Evolutionary conservation across 2,113 vertebrate species (phyloP), one percentile per base, ranked within the genome.

Genomic region (Oryzias woworae): DNA sequence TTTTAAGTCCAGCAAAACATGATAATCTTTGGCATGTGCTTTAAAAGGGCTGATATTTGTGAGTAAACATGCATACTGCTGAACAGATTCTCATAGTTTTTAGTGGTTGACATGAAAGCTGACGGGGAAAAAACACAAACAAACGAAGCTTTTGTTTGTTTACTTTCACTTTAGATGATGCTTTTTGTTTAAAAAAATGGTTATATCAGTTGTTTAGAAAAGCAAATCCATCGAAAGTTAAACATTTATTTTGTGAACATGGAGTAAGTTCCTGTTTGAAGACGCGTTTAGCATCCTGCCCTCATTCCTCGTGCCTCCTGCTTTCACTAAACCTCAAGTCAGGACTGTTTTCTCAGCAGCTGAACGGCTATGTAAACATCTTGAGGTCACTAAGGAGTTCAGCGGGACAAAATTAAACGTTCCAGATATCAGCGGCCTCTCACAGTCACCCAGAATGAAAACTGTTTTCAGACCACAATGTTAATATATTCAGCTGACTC

Each of bases 361-460:
- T 53, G 28, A 79, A 73, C 48, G 60, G 55, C 63, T 67, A 56
- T 42, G 42, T 63, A 71, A 67, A 68, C 70, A 48, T 79, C 69
- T 59, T 64, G 70, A 77, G 57, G 66, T 62, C 57, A 66, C 20
- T 66, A 42, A 53, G 52, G 53, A 81, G 77, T 75, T 75, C 59
- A 61, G 77, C 65, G 45, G 54, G 64, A 71, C 77, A 75, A 79
- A 62, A 81, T 82, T 86, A 59, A 83, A 83, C 84, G 71, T 75
- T 77, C 68, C 10, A n/a, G 73, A 71, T 77, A 77, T 75, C 76
- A 67, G 44, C 18, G 63, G 63, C 60, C 75, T 78, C 57, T 62
- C 52, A 50, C 56, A 53, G 59, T 26, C 42, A 50, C 50, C 66
- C 61, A 43, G 28, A 71, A 66, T 31, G 69, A 48, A 56, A 71